Evolutionary conservation across 1,140 invertebrate species (phyloP).

Genomic region (Lucilia cuprina): DNA sequence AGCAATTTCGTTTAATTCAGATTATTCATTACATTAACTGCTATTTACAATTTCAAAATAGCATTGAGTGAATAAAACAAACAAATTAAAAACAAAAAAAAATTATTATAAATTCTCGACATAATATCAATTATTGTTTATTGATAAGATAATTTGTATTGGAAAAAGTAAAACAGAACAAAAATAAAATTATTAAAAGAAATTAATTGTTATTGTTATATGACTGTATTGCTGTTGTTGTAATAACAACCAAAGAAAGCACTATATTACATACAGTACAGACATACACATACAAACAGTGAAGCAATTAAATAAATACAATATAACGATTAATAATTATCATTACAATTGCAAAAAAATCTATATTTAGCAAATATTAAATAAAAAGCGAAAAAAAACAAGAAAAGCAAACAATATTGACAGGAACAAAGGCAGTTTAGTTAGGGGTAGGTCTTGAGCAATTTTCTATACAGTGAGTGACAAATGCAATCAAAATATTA

Average conservation of each 20-base stretch:
- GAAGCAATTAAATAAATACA: background rate
- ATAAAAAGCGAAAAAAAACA: background rate
- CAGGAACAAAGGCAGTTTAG: background rate
- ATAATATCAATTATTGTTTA: background rate
- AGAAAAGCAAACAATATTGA: background rate
- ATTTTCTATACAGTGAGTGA: background rate
- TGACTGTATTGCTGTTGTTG: background rate
- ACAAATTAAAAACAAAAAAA: background rate
- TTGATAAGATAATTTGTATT: background rate
- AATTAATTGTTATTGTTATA: background rate
- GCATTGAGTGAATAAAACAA: background rate
- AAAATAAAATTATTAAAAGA: background rate
- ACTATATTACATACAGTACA: background rate
- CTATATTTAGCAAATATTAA: background rate
- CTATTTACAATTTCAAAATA: too few relatives aligned
- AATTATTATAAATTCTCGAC: background rate
- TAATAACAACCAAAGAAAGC: background rate
- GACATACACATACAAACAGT: too few relatives aligned
- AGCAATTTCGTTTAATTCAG: too few relatives aligned
- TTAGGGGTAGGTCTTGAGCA: background rate
- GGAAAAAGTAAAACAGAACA: background rate
- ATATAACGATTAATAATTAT: background rate
- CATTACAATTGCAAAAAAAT: background rate
- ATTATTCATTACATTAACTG: too few relatives aligned
- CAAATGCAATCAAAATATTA: background rate